Conservation (phyloP, 2,113 vertebrate species). For the Crotalus horridus region DNA sequence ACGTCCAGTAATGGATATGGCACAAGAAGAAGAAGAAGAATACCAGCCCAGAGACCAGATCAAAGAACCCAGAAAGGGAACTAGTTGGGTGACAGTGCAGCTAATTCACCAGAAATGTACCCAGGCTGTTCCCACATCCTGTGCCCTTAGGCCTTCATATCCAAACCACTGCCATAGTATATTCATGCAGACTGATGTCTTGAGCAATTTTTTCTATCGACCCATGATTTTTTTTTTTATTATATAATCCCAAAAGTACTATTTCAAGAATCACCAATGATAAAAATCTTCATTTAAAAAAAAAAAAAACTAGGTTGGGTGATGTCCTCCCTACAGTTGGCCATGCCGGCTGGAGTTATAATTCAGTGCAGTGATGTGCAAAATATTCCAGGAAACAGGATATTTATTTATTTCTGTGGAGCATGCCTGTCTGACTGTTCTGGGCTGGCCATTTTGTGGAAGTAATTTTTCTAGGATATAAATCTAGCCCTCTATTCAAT, state of each 20-base stretch:
- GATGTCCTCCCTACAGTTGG: background rate
- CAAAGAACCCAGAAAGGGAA: background rate
- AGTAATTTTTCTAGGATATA: background rate
- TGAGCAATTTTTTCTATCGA: background rate
- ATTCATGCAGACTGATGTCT: background rate
- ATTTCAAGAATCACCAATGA: background rate
- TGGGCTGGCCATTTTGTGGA: background rate
- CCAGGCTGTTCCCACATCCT: background rate
- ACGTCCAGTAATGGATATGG: too few species aligned
- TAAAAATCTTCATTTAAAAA: background rate
- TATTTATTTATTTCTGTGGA: background rate
- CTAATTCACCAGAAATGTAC: background rate
- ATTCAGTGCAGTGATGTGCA: background rate
- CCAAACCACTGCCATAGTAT: background rate
- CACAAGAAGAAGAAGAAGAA: too few species aligned
- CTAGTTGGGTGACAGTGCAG: background rate
- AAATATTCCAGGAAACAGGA: background rate
- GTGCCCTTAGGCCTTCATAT: background rate
- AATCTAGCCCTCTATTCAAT: background rate
- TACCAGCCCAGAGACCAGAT: background rate
- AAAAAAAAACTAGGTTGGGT: background rate
- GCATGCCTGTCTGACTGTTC: background rate
- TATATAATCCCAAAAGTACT: background rate
- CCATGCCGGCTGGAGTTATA: background rate
- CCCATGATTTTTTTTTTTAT: background rate